Base-by-base conservation (phyloP, 2,797 vertebrate species). In the Tokudaia muenninki region DNA sequence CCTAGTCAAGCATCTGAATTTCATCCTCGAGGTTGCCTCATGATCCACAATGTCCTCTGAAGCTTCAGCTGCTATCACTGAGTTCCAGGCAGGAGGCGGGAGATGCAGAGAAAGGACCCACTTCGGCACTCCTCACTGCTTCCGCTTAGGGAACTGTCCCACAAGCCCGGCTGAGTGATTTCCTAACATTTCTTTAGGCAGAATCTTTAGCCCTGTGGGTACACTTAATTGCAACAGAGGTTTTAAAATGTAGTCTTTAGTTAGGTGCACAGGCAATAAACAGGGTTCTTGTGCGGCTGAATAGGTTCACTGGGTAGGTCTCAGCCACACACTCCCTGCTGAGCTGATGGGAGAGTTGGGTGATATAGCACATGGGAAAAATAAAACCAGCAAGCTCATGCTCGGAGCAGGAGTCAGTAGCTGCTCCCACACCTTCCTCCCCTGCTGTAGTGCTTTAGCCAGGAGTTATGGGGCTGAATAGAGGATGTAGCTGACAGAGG, bases 171-270 rank as follows among this genome's bases (percentile, higher is more conserved):
- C 26, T 14, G 21, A 29, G 5, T 84, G 83, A 74, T 57, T 87
- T 77, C n/a, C 75, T 91, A 92, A 65, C 34, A 93, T 87, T 90
- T 90, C 21, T 14, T 84, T 91, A 95, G 57, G 80, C 31, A 67
- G 41, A 84, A 41, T 50, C 70, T 72, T 86, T 81, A 90, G 88
- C 41, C 61, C 70, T 59, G 14, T 44, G 63, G 52, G 70, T 77
- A 24, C 13, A 50, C 24, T 80, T 96, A 93, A 72, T 88, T 93
- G 72, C 77, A 92, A 16, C 11, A 59, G 90, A 96, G 78, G 37
- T 77, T 96, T 96, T 96, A 80, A 88, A 88, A 59, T 59, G 89
- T 72, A 22, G n/a, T 75, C 55, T 90, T 97, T 91, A 78, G 65
- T 90, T 90, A 88, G 81, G 50, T 47, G 52, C 19, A 11, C 37